These are phyloP conservation scores for Toxotes lorentzi DNA, from an alignment of 2,797 vertebrate species.

Conservation along the genomic window DNA sequence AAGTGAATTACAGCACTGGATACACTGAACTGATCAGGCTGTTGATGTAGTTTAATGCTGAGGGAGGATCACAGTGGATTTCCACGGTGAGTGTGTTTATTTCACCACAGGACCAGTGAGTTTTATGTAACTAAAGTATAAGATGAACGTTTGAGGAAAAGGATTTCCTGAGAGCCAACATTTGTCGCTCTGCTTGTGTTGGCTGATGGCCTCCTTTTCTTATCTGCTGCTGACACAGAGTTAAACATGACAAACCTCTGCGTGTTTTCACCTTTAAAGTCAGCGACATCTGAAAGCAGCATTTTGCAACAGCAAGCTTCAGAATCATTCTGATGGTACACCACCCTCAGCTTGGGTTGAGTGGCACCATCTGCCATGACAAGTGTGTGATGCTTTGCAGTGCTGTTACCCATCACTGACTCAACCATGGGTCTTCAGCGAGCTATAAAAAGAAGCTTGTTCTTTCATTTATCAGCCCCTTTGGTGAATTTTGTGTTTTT, in stretches of 20 bases:
- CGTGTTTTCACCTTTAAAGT: not conserved
- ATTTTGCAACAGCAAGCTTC: too few species aligned
- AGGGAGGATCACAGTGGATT: not conserved
- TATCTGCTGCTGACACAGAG: constrained; percentile 42
- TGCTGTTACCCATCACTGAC: too few species aligned
- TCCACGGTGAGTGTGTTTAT: constrained; percentile 27
- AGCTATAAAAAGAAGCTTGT: too few species aligned
- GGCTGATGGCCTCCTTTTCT: constrained; percentile 31
- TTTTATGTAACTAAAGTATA: constrained; percentile 6
- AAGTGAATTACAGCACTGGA: not conserved
- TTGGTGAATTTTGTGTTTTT: too few species aligned
- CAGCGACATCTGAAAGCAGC: not conserved
- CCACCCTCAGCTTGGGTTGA: too few species aligned
- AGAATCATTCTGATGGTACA: too few species aligned
- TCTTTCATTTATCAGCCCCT: too few species aligned
- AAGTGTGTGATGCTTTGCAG: too few species aligned
- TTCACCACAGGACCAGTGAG: not conserved
- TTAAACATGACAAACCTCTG: constrained; percentile 16
- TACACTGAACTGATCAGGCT: not conserved
- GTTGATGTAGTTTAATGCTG: not conserved
- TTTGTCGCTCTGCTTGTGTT: constrained; percentile 40
- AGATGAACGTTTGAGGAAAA: not conserved
- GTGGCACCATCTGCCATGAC: too few species aligned
- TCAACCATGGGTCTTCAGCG: too few species aligned
- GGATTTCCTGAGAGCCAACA: constrained; percentile 35